These are phyloP conservation scores for Eciton burchellii DNA, from an alignment of 1,140 invertebrate genomes.

Conservation along the genomic window DNA sequence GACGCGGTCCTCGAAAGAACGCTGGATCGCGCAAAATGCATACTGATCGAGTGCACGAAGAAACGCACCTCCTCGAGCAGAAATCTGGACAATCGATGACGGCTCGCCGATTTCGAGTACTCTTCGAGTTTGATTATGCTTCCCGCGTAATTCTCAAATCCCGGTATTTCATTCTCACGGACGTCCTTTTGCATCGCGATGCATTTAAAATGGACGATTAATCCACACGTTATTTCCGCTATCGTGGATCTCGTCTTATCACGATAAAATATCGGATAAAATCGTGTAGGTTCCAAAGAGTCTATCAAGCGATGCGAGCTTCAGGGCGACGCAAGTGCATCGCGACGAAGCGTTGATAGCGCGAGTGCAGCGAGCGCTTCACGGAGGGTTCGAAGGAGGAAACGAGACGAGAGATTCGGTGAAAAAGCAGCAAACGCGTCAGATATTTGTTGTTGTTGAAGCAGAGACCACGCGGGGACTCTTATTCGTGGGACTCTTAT, in stretches of 20 bases:
- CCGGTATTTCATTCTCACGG: too few relatives aligned
- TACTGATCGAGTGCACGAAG: constrained; percentile 40
- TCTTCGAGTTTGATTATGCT: not conserved
- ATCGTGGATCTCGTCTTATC: not conserved
- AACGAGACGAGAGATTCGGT: constrained; percentile 24
- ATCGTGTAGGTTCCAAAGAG: not conserved
- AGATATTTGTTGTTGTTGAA: constrained; percentile 50
- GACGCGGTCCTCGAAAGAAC: constrained; percentile 57
- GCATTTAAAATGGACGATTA: not conserved
- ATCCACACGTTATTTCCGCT: not conserved
- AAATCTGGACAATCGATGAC: not conserved
- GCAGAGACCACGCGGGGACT: not conserved
- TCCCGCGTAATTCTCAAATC: not conserved
- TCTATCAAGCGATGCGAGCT: not conserved
- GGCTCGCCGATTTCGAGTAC: not conserved
- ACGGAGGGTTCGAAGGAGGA: not conserved
- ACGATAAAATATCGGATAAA: too few relatives aligned
- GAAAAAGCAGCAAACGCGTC: constrained; percentile 38
- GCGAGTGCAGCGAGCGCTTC: not conserved
- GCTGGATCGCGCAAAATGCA: constrained; percentile 49
- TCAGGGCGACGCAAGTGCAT: not conserved
- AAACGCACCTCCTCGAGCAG: constrained; percentile 8
- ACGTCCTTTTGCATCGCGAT: too few relatives aligned
- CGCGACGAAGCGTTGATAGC: constrained; percentile 11
- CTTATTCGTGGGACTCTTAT: constrained; percentile 24